Conservation (phyloP, 2,797 vertebrate species). For the Tragelaphus oryx region DNA sequence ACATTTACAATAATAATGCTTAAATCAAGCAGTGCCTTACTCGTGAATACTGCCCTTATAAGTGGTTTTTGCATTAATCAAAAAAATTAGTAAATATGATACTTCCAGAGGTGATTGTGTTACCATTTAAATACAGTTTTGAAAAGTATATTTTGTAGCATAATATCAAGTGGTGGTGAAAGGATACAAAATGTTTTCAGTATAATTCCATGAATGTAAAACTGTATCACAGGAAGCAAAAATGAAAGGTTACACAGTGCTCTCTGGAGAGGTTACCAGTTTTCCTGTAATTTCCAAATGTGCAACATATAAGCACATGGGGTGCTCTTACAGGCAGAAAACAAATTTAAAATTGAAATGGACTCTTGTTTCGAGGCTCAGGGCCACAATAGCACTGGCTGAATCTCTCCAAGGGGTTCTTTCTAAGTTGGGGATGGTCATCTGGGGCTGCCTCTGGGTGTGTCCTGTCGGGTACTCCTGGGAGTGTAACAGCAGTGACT, state of each 20-base stretch:
- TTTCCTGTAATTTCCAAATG: neutral
- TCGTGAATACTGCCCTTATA: neutral
- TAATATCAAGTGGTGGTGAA: neutral
- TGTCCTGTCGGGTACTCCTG: neutral
- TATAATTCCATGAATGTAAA: neutral
- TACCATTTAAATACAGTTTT: neutral
- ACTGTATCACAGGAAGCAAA: neutral
- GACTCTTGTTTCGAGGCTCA: neutral
- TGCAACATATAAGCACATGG: neutral
- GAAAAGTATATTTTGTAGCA: neutral
- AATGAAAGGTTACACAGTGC: neutral
- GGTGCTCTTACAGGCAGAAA: neutral
- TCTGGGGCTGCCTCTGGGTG: neutral
- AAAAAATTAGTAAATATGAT: neutral
- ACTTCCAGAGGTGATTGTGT: neutral
- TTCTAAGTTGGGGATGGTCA: neutral
- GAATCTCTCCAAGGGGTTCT: neutral
- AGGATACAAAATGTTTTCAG: neutral
- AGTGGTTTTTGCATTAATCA: neutral
- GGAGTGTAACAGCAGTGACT: neutral
- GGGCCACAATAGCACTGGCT: neutral
- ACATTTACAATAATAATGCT: neutral
- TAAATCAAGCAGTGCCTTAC: neutral
- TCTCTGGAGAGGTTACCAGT: neutral
- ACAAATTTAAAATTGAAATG: neutral